Conservation (phyloP, 2,888 invertebrate species). For the Tridacna gigas region DNA sequence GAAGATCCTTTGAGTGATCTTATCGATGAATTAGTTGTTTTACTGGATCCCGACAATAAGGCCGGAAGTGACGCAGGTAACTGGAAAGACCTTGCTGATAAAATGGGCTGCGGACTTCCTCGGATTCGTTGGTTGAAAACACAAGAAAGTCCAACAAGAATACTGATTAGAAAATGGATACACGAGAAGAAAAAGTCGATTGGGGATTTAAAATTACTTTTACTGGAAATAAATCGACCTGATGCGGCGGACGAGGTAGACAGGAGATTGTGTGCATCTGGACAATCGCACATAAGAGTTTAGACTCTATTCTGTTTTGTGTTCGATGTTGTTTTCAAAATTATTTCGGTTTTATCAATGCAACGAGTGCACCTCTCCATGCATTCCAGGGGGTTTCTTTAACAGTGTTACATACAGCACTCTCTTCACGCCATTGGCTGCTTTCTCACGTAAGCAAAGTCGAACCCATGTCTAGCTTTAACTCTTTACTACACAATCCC, state of each 20-base stretch:
- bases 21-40: conserved; percentile 47
- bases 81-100: conserved; percentile 64
- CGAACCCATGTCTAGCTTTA: no score
- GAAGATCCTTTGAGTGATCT: conserved; percentile 46
- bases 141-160: conserved; percentile 54
- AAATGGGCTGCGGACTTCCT: conserved; percentile 51
- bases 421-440: no score
- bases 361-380: no score
- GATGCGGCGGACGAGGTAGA: conserved; percentile 64
- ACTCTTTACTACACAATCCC: no score
- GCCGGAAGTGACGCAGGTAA: conserved; percentile 47
- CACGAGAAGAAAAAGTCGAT: conserved; percentile 46
- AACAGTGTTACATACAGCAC: no score
- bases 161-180: conserved; percentile 58
- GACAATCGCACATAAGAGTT: no score
- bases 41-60: conserved; percentile 52
- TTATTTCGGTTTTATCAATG: no score
- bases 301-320: no score
- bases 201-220: conserved; percentile 48
- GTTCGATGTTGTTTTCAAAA: no score
- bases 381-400: no score
- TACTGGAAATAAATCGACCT: conserved; percentile 56
- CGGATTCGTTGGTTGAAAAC: conserved; percentile 58
- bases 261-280: no score
- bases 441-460: no score